Conservation (phyloP, 2,113 vertebrate genomes). For the Grammomys surdaster region DNA sequence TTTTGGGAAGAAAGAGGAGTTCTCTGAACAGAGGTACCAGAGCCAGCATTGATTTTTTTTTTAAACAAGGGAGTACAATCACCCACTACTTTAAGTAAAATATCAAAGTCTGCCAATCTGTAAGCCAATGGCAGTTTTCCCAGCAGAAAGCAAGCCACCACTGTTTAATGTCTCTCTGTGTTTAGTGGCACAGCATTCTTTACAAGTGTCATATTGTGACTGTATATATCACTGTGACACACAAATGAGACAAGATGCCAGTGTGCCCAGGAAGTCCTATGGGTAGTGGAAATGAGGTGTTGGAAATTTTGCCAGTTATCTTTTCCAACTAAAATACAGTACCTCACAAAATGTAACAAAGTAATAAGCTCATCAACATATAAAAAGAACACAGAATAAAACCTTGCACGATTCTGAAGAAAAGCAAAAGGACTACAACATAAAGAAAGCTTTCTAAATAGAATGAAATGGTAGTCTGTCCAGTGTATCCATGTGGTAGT, state of each 20-base stretch:
- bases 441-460: neutral
- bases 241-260: constrained; percentile 45
- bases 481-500: neutral
- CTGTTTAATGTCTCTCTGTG: constrained; percentile 56
- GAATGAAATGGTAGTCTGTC: neutral
- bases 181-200: constrained; percentile 40
- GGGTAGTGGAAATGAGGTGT: constrained; percentile 62
- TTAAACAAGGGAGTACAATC: constrained; percentile 45
- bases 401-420: neutral
- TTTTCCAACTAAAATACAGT: constrained; percentile 8
- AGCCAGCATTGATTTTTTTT: constrained; percentile 16
- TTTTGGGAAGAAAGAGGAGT: neutral
- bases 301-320: constrained; percentile 61
- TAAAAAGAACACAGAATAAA: constrained; percentile 19
- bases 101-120: constrained; percentile 42
- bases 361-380: neutral
- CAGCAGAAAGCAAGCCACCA: constrained; percentile 61
- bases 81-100: constrained; percentile 39
- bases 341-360: neutral
- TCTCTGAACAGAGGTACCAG: neutral
- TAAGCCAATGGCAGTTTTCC: constrained; percentile 59
- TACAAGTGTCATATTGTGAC: constrained; percentile 56
- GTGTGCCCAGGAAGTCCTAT: constrained; percentile 56
- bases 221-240: constrained; percentile 48
- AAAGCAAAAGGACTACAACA: neutral